These are phyloP conservation scores for Phymorhynchus buccinoides DNA, from an alignment of 1,140 invertebrate genomes.

Conservation along the genomic window DNA sequence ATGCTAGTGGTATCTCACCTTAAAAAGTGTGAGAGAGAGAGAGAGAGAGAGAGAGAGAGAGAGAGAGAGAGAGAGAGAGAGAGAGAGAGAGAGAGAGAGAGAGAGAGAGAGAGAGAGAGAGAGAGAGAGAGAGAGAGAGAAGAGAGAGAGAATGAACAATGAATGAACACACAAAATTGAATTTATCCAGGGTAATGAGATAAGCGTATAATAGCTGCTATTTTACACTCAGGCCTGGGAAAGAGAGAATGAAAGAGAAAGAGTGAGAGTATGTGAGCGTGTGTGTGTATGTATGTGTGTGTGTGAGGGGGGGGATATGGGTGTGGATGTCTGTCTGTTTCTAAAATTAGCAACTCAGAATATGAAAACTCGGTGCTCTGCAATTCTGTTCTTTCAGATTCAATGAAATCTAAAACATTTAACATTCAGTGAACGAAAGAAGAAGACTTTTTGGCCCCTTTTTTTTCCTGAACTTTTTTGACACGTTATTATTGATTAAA, in stretches of 20 bases:
- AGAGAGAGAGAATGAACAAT: background rate
- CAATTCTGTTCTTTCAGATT: background rate
- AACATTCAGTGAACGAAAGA: background rate
- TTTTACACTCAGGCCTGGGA: too few relatives aligned
- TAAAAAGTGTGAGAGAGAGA: background rate
- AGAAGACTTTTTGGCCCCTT: background rate
- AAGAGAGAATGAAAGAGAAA: background rate
- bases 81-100: background rate
- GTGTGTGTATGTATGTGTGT: background rate
- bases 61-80: background rate
- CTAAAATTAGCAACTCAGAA: background rate
- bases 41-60: background rate
- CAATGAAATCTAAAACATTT: background rate
- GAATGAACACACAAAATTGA: background rate
- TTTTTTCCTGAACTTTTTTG: background rate
- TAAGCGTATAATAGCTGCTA: too few relatives aligned
- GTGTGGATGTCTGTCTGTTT: background rate
- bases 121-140: background rate
- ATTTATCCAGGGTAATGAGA: background rate
- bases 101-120: background rate
- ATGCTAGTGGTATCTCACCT: background rate
- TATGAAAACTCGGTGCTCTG: background rate
- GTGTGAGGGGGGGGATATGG: too few relatives aligned
- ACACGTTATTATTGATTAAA: background rate
- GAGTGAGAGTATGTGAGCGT: background rate